phyloP scores from a whole-genome alignment of 1,140 invertebrate species.

The Rhopalosiphum padi region DNA sequence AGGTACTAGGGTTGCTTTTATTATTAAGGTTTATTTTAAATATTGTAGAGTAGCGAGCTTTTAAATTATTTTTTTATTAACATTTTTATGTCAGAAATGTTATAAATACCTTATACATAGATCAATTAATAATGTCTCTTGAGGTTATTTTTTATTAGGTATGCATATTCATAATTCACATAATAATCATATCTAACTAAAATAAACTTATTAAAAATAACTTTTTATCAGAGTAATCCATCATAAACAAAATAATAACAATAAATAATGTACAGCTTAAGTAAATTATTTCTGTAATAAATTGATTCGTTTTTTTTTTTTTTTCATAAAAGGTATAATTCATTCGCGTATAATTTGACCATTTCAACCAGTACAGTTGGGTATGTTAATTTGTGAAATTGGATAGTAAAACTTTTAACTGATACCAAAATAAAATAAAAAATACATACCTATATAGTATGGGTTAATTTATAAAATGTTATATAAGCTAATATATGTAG shows the following conservation, averaged over 20 bases:
- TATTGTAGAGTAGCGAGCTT: background rate
- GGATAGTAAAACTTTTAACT: background rate
- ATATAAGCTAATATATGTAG: background rate
- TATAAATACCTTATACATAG: background rate
- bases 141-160: background rate
- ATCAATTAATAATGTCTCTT: background rate
- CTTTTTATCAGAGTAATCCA: constrained; percentile 2
- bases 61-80: background rate
- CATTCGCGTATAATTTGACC: background rate
- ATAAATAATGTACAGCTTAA: background rate
- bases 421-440: background rate
- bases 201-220: background rate
- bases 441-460: background rate
- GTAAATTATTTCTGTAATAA: background rate
- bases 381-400: background rate
- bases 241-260: background rate
- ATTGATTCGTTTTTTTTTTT: background rate
- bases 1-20: background rate
- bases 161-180: background rate
- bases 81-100: background rate
- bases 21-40: background rate
- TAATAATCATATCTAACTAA: background rate
- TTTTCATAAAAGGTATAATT: background rate
- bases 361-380: background rate
- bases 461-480: background rate